These are phyloP conservation scores for Aphaenogaster ashmeadi DNA, from an alignment of 1,140 invertebrate genomes.

Conservation along the genomic window DNA sequence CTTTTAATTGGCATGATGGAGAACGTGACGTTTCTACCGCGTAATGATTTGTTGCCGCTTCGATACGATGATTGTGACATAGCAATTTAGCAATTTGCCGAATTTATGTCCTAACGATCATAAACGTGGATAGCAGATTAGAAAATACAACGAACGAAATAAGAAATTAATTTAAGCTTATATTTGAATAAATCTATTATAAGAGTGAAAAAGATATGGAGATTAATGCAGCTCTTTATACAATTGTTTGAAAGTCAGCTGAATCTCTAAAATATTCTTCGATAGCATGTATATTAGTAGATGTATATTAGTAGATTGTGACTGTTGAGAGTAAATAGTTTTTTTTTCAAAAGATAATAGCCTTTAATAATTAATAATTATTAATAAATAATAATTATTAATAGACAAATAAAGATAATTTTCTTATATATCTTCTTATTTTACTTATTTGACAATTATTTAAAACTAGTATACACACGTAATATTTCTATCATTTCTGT, in stretches of 20 bases:
- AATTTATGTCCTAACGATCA: neutral
- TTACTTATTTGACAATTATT: neutral
- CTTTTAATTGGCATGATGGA: constrained; percentile 46
- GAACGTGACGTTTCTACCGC: neutral
- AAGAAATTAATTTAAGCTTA: constrained; percentile 9
- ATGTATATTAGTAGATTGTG: neutral
- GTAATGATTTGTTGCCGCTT: neutral
- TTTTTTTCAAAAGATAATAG: neutral
- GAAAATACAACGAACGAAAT: neutral
- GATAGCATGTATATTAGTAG: neutral
- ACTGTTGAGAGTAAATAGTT: neutral
- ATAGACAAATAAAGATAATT: no score
- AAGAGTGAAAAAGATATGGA: neutral
- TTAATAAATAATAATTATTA: no score
- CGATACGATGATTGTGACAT: neutral
- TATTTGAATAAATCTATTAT: constrained; percentile 2
- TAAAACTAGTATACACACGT: neutral
- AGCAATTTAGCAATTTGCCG: neutral
- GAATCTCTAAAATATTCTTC: neutral
- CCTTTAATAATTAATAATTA: no score
- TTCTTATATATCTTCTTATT: neutral
- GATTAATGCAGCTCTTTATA: neutral
- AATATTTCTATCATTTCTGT: neutral
- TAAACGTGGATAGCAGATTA: neutral
- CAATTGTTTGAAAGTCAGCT: neutral